These are phyloP conservation scores for Folsomia manolachei DNA, from an alignment of 2,888 invertebrate species.

Conservation along the genomic window DNA sequence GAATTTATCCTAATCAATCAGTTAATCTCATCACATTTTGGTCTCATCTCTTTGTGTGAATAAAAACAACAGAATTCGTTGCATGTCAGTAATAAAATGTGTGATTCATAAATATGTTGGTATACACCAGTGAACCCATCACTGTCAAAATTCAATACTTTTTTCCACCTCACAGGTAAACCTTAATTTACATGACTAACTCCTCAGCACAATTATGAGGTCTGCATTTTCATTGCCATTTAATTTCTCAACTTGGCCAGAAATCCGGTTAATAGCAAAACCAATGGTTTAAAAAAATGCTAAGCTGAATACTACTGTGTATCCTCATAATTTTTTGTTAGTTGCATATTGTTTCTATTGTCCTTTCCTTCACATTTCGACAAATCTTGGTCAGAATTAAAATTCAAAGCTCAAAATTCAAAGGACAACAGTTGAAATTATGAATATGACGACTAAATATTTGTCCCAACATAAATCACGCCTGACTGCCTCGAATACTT, in stretches of 20 bases:
- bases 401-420: slow-evolving; percentile 5
- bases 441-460: not conserved
- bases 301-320: no score
- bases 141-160: not conserved
- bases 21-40: not conserved
- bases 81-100: no score
- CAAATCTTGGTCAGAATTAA: not conserved
- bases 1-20: not conserved
- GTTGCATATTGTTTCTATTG: no score
- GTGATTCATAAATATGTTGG: not conserved
- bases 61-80: no score
- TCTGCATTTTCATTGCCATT: no score
- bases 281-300: no score
- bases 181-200: not conserved
- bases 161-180: not conserved
- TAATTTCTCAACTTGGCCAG: not conserved
- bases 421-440: not conserved
- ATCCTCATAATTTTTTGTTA: no score
- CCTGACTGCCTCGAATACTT: no score
- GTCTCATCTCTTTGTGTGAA: not conserved
- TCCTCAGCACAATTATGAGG: not conserved
- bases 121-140: not conserved
- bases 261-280: not conserved
- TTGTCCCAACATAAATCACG: no score
- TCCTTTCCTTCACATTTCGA: no score